Base-by-base conservation (phyloP, 2,797 vertebrate genomes). In the Lemur catta region DNA sequence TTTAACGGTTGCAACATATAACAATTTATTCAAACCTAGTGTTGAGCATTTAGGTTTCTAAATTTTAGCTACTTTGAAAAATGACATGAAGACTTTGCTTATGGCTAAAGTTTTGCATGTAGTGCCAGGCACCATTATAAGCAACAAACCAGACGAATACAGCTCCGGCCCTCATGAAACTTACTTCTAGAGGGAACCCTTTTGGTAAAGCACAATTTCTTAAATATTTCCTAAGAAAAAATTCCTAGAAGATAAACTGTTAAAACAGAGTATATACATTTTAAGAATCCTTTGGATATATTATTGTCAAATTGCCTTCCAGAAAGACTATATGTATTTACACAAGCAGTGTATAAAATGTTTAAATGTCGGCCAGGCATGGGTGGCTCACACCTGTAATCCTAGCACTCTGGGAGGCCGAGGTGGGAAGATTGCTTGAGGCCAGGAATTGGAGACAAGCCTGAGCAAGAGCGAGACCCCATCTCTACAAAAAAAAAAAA, bases 321-420 rank as follows among this genome's bases (percentile, higher is more conserved):
- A 90, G 50, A 94, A 94, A 91, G 72, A 75, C 12, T 43, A 10
- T 14, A 81, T 89, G 67, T 85, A 65, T 81, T 91, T 91, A 93
- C 59, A 76, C 2, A 24, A 95, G 57, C n/a, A 74, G 69, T 15
- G 18, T 55, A 38, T 35, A 85, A 92, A 95, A 84, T 89, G 46
- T 88, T 84, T 63, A 91, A 78, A 91, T 72, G 52, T 72, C 61
- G 2, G 48, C 24, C 15, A 89, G 46, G 30, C 33, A 15, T 63
- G 38, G 7, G 14, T 63, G 30, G 61, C 61, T 63, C 30, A 57
- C 22, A 24, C 22, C 55, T 57, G 22, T 57, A 57, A 63, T 38
- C 38, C 38, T 38, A 38, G 38, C 38, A 38, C 38, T 38, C 38
- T 38, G 38, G 4, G 38, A 38, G 61, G 61, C 30, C 6, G 15